A percentile compares a stretch with the other conserved stretches of the same genome.
phyloP scores from a whole-genome alignment of 1,140 invertebrate species.

The Sycophila sp. region DNA sequence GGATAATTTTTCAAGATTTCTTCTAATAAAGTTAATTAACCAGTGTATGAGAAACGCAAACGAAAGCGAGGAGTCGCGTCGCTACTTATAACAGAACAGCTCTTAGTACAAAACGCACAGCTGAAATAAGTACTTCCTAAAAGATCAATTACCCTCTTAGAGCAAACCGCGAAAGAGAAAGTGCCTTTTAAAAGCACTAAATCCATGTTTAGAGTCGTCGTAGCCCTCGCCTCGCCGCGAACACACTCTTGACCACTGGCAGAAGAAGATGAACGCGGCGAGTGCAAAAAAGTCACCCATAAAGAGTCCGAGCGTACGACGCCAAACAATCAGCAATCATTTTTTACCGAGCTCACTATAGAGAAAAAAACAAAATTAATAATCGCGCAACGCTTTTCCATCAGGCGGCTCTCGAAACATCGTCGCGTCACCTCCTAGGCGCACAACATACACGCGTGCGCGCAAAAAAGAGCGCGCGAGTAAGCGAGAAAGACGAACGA shows the following conservation, averaged over 20 bases:
- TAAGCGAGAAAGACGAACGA: no score
- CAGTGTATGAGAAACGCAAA: no score
- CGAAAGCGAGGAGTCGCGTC: no score
- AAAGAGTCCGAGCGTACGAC: background rate
- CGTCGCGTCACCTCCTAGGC: background rate
- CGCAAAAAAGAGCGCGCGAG: background rate
- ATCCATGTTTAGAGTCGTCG: no score
- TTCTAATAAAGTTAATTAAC: no score
- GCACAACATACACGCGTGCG: background rate
- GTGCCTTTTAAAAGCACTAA: background rate
- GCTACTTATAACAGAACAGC: no score
- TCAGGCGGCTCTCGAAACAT: background rate
- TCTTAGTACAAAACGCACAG: no score
- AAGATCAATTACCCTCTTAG: background rate
- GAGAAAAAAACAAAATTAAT: constrained; percentile 2
- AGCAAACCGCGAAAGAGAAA: background rate
- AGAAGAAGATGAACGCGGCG: background rate
- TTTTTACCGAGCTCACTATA: background rate
- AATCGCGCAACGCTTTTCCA: background rate
- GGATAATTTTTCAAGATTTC: no score
- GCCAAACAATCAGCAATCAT: background rate
- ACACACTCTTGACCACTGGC: no score
- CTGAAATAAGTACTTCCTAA: no score
- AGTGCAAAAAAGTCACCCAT: background rate
- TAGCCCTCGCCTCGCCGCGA: no score